These are phyloP conservation scores for Rhyacophila evoluta DNA, from an alignment of 2,888 invertebrate species.

Conservation along the genomic window DNA sequence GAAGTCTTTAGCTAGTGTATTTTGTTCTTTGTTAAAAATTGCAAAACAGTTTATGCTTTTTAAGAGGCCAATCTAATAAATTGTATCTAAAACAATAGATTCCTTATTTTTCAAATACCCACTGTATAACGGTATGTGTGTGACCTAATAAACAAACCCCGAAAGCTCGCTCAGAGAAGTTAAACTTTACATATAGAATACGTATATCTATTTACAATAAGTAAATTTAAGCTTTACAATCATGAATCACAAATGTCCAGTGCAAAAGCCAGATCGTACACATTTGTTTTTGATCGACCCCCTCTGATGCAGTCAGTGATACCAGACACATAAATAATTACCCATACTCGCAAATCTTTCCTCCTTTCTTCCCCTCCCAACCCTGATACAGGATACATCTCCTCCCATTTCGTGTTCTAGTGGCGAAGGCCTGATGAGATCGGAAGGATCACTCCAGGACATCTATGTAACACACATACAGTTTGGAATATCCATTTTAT, in stretches of 20 bases:
- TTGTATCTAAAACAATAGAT: too few relatives aligned
- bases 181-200: too few relatives aligned
- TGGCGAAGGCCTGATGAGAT: slow-evolving; percentile 23
- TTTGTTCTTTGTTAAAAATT: too few relatives aligned
- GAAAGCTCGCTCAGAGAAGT: too few relatives aligned
- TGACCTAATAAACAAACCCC: too few relatives aligned
- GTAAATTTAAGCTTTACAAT: not conserved
- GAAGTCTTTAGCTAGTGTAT: too few relatives aligned
- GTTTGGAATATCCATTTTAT: not conserved
- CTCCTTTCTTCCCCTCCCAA: slow-evolving; percentile 19
- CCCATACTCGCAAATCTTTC: not conserved
- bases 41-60: too few relatives aligned
- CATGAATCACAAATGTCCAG: slow-evolving; percentile 2
- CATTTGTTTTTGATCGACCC: slow-evolving; percentile 19
- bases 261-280: not conserved
- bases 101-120: too few relatives aligned
- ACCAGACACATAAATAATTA: slow-evolving; percentile 40
- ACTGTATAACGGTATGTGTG: too few relatives aligned
- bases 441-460: not conserved
- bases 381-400: slow-evolving; percentile 13
- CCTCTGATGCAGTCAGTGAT: not conserved
- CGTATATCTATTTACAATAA: too few relatives aligned
- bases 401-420: slow-evolving; percentile 37
- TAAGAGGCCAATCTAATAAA: too few relatives aligned
- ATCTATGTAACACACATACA: not conserved